Percentiles rank a stretch among this genome's conserved stretches.
These are phyloP conservation scores for Orthosia cruda DNA, from an alignment of 2,888 invertebrate genomes.

Conservation along the genomic window DNA sequence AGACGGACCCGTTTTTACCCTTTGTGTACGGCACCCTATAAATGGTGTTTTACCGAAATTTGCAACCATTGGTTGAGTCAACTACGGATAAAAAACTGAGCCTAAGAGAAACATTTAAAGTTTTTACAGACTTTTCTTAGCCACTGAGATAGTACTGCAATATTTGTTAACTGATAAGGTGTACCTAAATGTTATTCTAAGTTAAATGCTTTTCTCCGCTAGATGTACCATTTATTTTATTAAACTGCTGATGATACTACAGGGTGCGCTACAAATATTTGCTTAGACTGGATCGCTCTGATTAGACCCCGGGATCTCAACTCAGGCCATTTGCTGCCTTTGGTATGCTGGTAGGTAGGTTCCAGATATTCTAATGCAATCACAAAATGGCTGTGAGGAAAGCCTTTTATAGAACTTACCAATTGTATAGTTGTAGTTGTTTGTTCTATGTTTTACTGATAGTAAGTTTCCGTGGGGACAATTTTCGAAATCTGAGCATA, in stretches of 20 bases:
- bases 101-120: too few species aligned
- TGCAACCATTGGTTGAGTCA: too few species aligned
- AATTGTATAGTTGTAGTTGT: too few species aligned
- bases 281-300: conserved; percentile 1
- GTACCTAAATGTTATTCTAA: background rate
- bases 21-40: too few species aligned
- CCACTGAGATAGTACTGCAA: too few species aligned
- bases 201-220: background rate
- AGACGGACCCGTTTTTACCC: too few species aligned
- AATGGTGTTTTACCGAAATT: too few species aligned
- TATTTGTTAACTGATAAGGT: background rate
- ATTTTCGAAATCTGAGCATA: too few species aligned
- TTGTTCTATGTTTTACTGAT: too few species aligned
- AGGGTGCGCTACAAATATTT: conserved; percentile 5
- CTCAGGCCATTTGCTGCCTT: conserved; percentile 6
- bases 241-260: conserved; percentile 10
- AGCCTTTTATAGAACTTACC: background rate
- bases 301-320: background rate
- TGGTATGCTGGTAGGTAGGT: background rate
- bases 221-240: conserved; percentile 2
- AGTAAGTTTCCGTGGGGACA: too few species aligned
- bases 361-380: background rate
- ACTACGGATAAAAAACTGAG: too few species aligned
- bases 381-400: background rate
- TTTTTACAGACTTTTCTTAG: too few species aligned